Conservation (phyloP, 2,113 vertebrate species). For the Oreotrochilus melanogaster region DNA sequence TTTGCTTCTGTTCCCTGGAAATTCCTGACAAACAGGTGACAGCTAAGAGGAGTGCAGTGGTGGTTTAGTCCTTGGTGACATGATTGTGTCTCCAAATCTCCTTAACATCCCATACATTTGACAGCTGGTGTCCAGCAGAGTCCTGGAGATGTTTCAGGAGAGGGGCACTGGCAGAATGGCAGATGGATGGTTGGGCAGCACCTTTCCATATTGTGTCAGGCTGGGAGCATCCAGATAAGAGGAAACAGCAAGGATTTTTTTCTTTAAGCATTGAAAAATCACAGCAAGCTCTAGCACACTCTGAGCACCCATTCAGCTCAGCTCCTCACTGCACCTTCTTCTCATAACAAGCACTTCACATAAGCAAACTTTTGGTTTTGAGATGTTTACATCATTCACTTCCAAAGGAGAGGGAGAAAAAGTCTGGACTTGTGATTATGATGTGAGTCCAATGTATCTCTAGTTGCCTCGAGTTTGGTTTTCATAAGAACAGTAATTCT, state of each 20-base stretch:
- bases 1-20: background rate
- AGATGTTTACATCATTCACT: background rate
- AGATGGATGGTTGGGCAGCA: background rate
- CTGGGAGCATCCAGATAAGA: background rate
- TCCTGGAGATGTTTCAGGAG: background rate
- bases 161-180: slow-evolving; percentile 43
- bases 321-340: background rate
- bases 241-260: background rate
- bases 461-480: background rate
- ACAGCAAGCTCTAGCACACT: background rate
- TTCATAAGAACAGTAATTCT: background rate
- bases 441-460: background rate
- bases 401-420: background rate
- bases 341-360: background rate
- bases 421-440: background rate
- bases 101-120: background rate
- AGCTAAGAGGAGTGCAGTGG: background rate
- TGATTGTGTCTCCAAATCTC: background rate
- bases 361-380: background rate
- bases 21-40: background rate
- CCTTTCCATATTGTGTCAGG: background rate
- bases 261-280: background rate
- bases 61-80: background rate
- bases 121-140: background rate
- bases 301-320: background rate